A percentile compares a stretch with the other conserved stretches of the same genome.
phyloP scores from a whole-genome alignment of 2,797 vertebrate genomes.

The Pseudotriccus pelzelni region DNA sequence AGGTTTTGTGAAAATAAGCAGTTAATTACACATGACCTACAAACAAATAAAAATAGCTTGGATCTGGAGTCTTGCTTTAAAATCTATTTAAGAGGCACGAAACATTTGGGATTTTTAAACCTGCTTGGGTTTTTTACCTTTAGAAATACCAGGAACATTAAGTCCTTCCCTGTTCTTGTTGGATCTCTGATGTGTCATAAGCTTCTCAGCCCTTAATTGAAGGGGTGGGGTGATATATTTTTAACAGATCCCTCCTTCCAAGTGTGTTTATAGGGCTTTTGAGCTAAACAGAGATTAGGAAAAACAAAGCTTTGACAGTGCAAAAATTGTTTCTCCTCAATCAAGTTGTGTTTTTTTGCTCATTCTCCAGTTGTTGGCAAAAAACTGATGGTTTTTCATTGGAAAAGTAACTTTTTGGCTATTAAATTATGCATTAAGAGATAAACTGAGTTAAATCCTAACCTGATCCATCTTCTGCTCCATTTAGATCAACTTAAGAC shows the following conservation, averaged over 20 bases:
- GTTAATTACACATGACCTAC: conserved; percentile 55
- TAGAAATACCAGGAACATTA: conserved; percentile 45
- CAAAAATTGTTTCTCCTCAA: background rate
- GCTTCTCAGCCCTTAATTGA: conserved; percentile 64
- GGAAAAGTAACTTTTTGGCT: conserved; percentile 4
- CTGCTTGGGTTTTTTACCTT: background rate
- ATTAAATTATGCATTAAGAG: background rate
- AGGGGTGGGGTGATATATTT: conserved; percentile 67
- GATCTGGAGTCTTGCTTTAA: background rate
- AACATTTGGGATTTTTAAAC: conserved; percentile 9
- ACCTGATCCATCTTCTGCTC: conserved; percentile 5
- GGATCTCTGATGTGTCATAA: conserved; percentile 63
- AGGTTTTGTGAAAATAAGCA: conserved; percentile 59
- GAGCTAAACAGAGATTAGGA: conserved; percentile 37
- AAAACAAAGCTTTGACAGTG: background rate
- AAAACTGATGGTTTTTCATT: background rate
- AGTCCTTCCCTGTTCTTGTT: conserved; percentile 53
- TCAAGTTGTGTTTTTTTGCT: background rate
- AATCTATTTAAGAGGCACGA: conserved; percentile 15
- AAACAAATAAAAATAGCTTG: conserved; percentile 37
- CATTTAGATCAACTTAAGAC: conserved; percentile 20
- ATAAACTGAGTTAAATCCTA: background rate
- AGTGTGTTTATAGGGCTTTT: conserved; percentile 58
- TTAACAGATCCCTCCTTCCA: conserved; percentile 64
- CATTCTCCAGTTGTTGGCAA: background rate